Conservation (phyloP, 2,888 invertebrate species). For the Limnephilus marmoratus region DNA sequence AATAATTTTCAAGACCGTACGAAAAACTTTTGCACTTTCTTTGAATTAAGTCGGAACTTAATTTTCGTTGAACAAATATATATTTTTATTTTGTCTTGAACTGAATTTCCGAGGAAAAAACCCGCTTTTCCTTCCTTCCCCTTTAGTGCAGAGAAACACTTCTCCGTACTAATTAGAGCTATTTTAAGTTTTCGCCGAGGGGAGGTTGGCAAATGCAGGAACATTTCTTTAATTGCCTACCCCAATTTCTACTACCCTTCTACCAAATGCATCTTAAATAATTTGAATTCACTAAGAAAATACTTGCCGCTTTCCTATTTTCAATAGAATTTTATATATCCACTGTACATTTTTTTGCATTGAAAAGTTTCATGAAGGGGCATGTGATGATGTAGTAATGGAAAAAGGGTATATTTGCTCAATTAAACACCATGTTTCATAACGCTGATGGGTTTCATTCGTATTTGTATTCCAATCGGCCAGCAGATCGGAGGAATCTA, state of each 20-base stretch:
- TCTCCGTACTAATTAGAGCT: background rate
- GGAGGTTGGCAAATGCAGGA: background rate
- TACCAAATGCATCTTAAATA: background rate
- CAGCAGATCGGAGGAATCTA: too few relatives aligned
- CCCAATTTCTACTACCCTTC: background rate
- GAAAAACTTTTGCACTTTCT: background rate
- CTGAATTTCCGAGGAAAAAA: background rate
- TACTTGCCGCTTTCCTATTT: too few relatives aligned
- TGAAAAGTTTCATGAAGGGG: too few relatives aligned
- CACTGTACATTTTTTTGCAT: too few relatives aligned
- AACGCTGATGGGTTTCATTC: too few relatives aligned
- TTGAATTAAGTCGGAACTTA: background rate
- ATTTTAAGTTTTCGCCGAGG: slow-evolving; percentile 3
- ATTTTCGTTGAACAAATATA: background rate
- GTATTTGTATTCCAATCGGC: too few relatives aligned
- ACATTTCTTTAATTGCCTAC: slow-evolving; percentile 6
- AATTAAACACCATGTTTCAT: too few relatives aligned
- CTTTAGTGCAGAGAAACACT: background rate
- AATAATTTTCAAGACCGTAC: background rate
- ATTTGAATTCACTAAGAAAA: background rate
- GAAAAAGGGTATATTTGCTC: too few relatives aligned
- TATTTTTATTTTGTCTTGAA: background rate
- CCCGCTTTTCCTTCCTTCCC: background rate
- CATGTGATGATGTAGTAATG: too few relatives aligned
- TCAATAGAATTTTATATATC: too few relatives aligned